Conservation (phyloP, 1,140 invertebrate genomes). For the Venturia canescens region DNA sequence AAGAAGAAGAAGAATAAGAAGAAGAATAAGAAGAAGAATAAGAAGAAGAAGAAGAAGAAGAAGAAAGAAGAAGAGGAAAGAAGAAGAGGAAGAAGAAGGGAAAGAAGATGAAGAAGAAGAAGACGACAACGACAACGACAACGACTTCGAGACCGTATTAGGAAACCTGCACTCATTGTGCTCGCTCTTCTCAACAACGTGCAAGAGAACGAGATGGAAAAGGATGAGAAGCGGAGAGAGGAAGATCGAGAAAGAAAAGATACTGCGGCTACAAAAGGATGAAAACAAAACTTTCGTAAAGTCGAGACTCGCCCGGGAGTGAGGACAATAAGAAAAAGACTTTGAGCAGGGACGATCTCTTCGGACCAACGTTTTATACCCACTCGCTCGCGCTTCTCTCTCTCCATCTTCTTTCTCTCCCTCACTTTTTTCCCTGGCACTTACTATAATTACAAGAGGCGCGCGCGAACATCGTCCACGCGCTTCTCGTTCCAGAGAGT, state of each 20-base stretch:
- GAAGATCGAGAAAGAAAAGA: constrained; percentile 45
- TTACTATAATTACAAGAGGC: constrained; percentile 47
- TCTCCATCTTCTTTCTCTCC: neutral
- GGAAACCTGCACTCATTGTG: constrained; percentile 73
- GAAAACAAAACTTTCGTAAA: constrained; percentile 7
- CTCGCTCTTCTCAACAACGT: constrained; percentile 52
- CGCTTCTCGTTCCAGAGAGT: constrained; percentile 3
- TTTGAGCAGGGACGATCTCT: constrained; percentile 36
- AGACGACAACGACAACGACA: constrained; percentile 32
- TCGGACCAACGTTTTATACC: constrained; percentile 7
- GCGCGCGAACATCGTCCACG: constrained; percentile 8
- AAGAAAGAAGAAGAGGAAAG: too few relatives aligned
- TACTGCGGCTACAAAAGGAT: constrained; percentile 48
- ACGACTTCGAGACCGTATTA: constrained; percentile 65
- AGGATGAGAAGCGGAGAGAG: constrained; percentile 44
- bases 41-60: too few relatives aligned
- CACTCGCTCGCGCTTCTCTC: constrained; percentile 4
- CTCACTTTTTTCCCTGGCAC: constrained; percentile 34
- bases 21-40: neutral
- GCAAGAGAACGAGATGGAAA: constrained; percentile 47
- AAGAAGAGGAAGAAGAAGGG: neutral
- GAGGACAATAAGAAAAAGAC: constrained; percentile 48
- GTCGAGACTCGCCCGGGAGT: constrained; percentile 40
- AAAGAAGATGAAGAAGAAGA: constrained; percentile 10
- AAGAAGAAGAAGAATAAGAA: constrained; percentile 8